phyloP scores from a whole-genome alignment of 1,140 invertebrate species.

The Drosophila ananassae region DNA sequence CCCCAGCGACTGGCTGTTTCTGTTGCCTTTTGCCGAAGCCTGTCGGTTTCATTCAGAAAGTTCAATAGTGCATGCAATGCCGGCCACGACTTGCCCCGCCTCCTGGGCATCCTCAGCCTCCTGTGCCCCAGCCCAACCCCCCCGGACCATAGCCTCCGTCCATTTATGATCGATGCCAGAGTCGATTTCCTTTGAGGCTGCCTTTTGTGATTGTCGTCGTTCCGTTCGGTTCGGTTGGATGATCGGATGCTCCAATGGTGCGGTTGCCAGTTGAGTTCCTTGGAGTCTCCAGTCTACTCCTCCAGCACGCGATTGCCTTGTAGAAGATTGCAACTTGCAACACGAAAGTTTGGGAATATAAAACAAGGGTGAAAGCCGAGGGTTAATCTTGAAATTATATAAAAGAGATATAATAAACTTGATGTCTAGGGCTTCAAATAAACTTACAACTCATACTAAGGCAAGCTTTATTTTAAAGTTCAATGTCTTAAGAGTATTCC shows the following conservation, averaged over 20 bases:
- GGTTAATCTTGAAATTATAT: not conserved
- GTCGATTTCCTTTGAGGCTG: slow-evolving; percentile 66
- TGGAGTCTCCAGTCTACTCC: slow-evolving; percentile 8
- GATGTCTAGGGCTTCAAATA: not conserved
- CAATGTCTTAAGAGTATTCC: not conserved
- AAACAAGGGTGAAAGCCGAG: not conserved
- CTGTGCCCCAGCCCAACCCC: not conserved
- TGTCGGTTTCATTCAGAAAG: slow-evolving; percentile 80
- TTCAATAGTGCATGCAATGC: slow-evolving; percentile 81
- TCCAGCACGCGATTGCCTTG: slow-evolving; percentile 72
- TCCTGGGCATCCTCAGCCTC: not conserved
- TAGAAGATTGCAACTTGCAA: slow-evolving; percentile 7
- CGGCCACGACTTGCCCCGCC: slow-evolving; percentile 38
- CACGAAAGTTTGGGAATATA: not conserved
- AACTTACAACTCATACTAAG: not conserved
- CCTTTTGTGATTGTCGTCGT: slow-evolving; percentile 62
- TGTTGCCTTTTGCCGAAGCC: slow-evolving; percentile 40
- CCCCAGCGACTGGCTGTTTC: slow-evolving; percentile 26
- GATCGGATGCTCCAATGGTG: slow-evolving; percentile 12
- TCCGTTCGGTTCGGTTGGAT: slow-evolving; percentile 50
- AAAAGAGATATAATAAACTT: not conserved
- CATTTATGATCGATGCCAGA: slow-evolving; percentile 79
- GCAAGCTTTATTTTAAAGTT: not conserved
- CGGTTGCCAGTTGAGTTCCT: slow-evolving; percentile 21
- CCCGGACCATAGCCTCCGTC: not conserved